A percentile compares a stretch with the other conserved stretches of the same genome.
These are phyloP conservation scores for Scaptomyza reducta DNA, from an alignment of 2,888 invertebrate genomes.

Conservation along the genomic window DNA sequence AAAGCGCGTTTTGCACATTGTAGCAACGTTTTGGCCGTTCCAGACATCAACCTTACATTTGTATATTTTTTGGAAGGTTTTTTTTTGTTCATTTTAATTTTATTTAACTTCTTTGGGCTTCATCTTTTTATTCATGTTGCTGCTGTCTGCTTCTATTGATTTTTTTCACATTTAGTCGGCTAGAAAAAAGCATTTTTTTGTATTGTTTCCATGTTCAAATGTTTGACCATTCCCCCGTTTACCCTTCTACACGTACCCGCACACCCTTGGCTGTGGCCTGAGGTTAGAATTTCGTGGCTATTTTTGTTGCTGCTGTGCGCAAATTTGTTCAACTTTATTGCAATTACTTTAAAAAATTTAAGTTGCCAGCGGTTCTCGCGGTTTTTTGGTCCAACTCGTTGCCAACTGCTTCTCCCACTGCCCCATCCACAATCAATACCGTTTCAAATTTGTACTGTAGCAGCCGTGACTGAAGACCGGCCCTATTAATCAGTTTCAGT, in stretches of 20 bases:
- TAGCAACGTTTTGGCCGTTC: conserved; percentile 70
- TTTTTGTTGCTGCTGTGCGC: conserved; percentile 43
- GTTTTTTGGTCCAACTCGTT: conserved; percentile 46
- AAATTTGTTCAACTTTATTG: conserved; percentile 76
- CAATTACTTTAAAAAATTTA: conserved; percentile 81
- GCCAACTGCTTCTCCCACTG: background rate
- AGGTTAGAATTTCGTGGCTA: conserved; percentile 72
- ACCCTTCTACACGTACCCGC: conserved; percentile 15
- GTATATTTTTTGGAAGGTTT: conserved; percentile 35
- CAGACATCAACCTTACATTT: conserved; percentile 41
- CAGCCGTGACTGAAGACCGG: conserved; percentile 55
- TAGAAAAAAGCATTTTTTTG: conserved; percentile 41
- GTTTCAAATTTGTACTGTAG: conserved; percentile 27
- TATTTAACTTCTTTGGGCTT: conserved; percentile 64
- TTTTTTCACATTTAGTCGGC: conserved; percentile 79
- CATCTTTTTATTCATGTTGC: conserved; percentile 71
- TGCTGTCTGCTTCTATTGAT: conserved; percentile 85
- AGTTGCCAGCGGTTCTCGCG: conserved; percentile 76
- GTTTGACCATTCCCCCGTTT: conserved; percentile 56
- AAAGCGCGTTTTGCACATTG: conserved; percentile 74
- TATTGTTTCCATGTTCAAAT: conserved; percentile 55
- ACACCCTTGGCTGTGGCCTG: conserved; percentile 53
- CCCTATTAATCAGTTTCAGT: conserved; percentile 63
- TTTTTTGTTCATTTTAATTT: conserved; percentile 61
- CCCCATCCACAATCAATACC: conserved; percentile 14